These are phyloP conservation scores for Solen grandis DNA, from an alignment of 1,140 invertebrate species.

Conservation along the genomic window DNA sequence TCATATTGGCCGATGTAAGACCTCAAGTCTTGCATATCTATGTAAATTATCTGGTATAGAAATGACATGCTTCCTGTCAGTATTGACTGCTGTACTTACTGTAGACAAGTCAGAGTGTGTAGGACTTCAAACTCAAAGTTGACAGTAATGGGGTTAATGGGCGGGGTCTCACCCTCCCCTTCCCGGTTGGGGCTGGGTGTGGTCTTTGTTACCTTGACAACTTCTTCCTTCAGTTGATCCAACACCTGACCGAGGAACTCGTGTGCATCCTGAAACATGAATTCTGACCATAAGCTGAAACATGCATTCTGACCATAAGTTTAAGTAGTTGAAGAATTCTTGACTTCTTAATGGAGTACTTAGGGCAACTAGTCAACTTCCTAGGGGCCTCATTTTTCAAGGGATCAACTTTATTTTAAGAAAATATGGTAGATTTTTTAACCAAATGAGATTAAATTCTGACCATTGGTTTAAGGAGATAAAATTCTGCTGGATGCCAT, in stretches of 20 bases:
- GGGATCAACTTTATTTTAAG: too few species aligned
- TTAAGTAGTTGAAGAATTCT: not conserved
- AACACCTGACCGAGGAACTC: slow-evolving; percentile 78
- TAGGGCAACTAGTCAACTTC: not conserved
- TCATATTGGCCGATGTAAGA: not conserved
- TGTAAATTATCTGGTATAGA: not conserved
- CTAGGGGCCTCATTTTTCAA: too few species aligned
- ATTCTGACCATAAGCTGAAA: too few species aligned
- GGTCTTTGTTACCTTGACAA: slow-evolving; percentile 63
- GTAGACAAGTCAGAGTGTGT: slow-evolving; percentile 64
- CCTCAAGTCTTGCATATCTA: not conserved
- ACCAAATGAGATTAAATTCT: too few species aligned
- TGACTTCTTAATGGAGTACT: not conserved
- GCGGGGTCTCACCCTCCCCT: slow-evolving; percentile 20
- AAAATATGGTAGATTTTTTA: not conserved
- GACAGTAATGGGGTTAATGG: slow-evolving; percentile 71
- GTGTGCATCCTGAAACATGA: slow-evolving; percentile 80
- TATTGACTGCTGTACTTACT: too few species aligned
- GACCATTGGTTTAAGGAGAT: too few species aligned
- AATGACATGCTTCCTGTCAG: too few species aligned
- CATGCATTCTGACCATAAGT: not conserved
- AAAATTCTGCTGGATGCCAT: too few species aligned
- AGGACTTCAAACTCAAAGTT: slow-evolving; percentile 79
- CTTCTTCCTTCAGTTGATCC: slow-evolving; percentile 79
- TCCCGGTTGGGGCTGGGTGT: slow-evolving; percentile 64